phyloP scores from a whole-genome alignment of 2,113 vertebrate species.

The Mungos mungo region DNA sequence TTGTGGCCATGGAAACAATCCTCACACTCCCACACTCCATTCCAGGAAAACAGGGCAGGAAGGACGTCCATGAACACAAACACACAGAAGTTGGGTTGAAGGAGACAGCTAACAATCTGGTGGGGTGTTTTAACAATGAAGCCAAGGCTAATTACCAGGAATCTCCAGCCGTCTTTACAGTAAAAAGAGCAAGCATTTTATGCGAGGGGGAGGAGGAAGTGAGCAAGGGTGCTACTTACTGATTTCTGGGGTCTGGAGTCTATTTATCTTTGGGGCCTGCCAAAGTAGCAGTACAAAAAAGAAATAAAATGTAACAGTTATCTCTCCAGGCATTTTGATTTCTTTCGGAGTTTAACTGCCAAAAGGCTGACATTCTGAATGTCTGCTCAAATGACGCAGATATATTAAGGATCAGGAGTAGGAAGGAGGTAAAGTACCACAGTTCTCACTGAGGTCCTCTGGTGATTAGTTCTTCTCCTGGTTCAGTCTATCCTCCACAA shows the following conservation, averaged over 20 bases:
- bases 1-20: slow-evolving; percentile 46
- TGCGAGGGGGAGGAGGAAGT: neutral
- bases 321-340: slow-evolving; percentile 17
- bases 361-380: slow-evolving; percentile 27
- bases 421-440: neutral
- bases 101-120: neutral
- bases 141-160: slow-evolving; percentile 16
- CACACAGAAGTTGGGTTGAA: slow-evolving; percentile 2
- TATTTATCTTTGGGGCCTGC: slow-evolving; percentile 28
- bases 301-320: neutral
- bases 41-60: neutral
- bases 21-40: neutral
- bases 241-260: slow-evolving; percentile 3
- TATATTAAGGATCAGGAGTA: neutral
- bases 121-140: neutral
- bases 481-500: neutral
- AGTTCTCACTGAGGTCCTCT: neutral
- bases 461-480: neutral
- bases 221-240: neutral
- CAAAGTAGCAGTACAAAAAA: slow-evolving; percentile 24
- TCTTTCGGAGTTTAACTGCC: slow-evolving; percentile 24
- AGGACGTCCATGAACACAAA: neutral
- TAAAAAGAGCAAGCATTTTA: slow-evolving; percentile 20
- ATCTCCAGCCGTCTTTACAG: neutral
- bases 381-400: neutral